Conservation (phyloP, 2,797 vertebrate species). For the Danio aesculapii region DNA sequence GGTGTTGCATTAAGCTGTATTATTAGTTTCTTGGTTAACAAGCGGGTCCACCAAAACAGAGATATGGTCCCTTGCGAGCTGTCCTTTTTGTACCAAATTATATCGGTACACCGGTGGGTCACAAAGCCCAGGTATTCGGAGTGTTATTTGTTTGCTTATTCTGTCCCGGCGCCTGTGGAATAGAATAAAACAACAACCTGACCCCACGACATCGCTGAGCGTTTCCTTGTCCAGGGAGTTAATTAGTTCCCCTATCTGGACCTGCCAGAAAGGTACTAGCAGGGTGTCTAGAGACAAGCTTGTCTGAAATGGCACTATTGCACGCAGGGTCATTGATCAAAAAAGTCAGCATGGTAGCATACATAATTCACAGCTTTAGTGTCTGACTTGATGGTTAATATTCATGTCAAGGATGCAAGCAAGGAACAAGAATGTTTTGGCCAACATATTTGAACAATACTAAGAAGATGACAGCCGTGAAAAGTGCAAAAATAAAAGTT, state of each 20-base stretch:
- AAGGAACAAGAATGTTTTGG: neutral
- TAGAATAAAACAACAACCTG: slow-evolving; percentile 53
- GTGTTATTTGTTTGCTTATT: slow-evolving; percentile 40
- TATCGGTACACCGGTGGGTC: slow-evolving; percentile 9
- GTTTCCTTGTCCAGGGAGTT: slow-evolving; percentile 54
- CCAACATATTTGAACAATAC: neutral
- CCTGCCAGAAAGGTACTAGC: slow-evolving; percentile 34
- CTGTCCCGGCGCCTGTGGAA: slow-evolving; percentile 9
- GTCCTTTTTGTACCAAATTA: slow-evolving; percentile 36
- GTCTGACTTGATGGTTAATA: slow-evolving; percentile 14
- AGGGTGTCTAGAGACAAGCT: slow-evolving; percentile 38
- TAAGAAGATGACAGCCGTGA: neutral
- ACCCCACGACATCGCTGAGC: slow-evolving; percentile 37
- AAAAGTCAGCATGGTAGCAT: slow-evolving; percentile 43
- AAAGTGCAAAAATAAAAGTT: neutral
- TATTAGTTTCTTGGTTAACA: slow-evolving; percentile 56
- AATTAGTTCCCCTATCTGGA: slow-evolving; percentile 59
- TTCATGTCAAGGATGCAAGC: slow-evolving; percentile 14
- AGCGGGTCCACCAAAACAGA: slow-evolving; percentile 40
- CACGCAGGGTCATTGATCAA: slow-evolving; percentile 49
- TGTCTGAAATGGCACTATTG: slow-evolving; percentile 39
- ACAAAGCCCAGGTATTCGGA: neutral
- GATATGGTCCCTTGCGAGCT: slow-evolving; percentile 43
- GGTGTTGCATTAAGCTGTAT: slow-evolving; percentile 46
- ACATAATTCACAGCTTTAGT: slow-evolving; percentile 35